Percentiles rank a stretch among this genome's conserved stretches.
phyloP scores from a whole-genome alignment of 2,797 vertebrate genomes.

The Pelobates cultripes region DNA sequence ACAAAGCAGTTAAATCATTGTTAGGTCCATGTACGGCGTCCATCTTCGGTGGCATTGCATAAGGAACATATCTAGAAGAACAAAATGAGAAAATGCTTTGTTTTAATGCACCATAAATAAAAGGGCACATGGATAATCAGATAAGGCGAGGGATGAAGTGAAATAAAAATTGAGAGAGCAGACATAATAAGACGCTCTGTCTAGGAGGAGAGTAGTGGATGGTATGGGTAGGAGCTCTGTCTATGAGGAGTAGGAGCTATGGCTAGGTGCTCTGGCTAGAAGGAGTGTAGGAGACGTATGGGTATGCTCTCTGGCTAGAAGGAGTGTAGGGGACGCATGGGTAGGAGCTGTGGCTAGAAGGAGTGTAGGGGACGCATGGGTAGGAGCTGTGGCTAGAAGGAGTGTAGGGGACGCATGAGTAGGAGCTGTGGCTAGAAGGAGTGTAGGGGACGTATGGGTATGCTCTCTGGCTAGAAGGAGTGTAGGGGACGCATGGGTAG shows the following conservation, averaged over 20 bases:
- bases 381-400: too few relatives aligned
- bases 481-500: background rate
- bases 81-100: background rate
- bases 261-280: too few relatives aligned
- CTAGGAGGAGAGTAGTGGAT: background rate
- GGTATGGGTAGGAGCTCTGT: background rate
- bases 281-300: background rate
- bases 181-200: background rate
- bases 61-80: constrained; percentile 21
- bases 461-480: background rate
- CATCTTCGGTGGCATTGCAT: background rate
- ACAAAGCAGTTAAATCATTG: constrained; percentile 34
- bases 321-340: background rate
- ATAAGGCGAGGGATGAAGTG: too few relatives aligned
- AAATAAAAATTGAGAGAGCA: background rate
- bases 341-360: background rate
- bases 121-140: background rate
- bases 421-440: too few relatives aligned
- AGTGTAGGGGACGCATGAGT: too few relatives aligned
- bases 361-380: too few relatives aligned
- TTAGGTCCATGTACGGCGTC: background rate
- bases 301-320: background rate
- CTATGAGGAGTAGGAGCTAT: too few relatives aligned
- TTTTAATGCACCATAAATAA: background rate
- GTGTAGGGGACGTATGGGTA: background rate